Percentiles rank a stretch among this genome's conserved stretches.
These are phyloP conservation scores for Schizopygopsis malacanthus DNA, from an alignment of 2,797 vertebrate species.

Conservation along the genomic window DNA sequence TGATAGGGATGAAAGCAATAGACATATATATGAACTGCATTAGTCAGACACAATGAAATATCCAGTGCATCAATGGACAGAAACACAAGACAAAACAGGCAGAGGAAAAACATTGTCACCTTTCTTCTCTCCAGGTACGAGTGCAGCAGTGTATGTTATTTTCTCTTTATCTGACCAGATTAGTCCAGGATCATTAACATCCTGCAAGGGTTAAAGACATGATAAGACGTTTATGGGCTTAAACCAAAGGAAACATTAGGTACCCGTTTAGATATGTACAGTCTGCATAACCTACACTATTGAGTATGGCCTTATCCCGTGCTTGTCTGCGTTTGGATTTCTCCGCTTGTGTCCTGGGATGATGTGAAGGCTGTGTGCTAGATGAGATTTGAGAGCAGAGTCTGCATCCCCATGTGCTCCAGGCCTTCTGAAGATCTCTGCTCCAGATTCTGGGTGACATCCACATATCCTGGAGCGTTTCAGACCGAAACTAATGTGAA, in stretches of 20 bases:
- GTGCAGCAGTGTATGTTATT: constrained; percentile 74
- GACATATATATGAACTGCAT: background rate
- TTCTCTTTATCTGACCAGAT: constrained; percentile 79
- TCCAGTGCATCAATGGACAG: background rate
- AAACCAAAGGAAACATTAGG: background rate
- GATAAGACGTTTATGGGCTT: background rate
- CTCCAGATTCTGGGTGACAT: constrained; percentile 54
- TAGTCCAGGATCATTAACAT: constrained; percentile 59
- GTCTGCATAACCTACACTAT: constrained; percentile 62
- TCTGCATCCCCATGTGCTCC: constrained; percentile 50
- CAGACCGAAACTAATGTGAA: background rate
- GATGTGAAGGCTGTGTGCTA: constrained; percentile 25
- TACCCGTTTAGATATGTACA: background rate
- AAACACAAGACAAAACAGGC: background rate
- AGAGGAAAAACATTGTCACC: constrained; percentile 68
- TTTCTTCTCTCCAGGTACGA: constrained; percentile 84
- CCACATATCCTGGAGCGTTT: constrained; percentile 70
- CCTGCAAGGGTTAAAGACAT: constrained; percentile 66
- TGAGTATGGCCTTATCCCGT: constrained; percentile 71
- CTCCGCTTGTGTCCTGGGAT: constrained; percentile 65
- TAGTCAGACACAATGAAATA: background rate
- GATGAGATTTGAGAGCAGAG: constrained; percentile 59
- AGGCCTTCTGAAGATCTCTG: constrained; percentile 43
- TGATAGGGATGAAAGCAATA: background rate
- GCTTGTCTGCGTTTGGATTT: constrained; percentile 72